Percentiles rank a stretch among this genome's conserved stretches.
These are phyloP conservation scores for Nephrotoma flavescens DNA, from an alignment of 2,888 invertebrate genomes.

Conservation along the genomic window DNA sequence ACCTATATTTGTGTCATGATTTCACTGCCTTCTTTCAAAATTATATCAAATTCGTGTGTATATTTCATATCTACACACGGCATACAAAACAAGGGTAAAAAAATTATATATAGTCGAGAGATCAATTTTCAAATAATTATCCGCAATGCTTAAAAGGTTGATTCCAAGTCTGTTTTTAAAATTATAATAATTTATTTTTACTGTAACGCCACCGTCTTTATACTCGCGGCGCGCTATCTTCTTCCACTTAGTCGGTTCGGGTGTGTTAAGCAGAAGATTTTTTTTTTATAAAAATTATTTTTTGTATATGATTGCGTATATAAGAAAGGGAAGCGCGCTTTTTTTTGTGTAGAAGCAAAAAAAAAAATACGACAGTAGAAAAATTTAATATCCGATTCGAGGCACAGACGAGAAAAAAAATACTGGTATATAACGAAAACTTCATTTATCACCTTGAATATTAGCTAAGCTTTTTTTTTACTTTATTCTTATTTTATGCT, in stretches of 20 bases:
- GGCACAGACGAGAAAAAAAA: not conserved
- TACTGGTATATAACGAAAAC: not conserved
- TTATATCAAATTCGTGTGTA: not conserved
- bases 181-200: not conserved
- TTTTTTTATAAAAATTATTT: not conserved
- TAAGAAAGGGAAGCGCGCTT: not conserved
- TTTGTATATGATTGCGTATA: not conserved
- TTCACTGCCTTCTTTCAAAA: not conserved
- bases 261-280: not conserved
- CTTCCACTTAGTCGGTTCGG: not conserved
- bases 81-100: not conserved
- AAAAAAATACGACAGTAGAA: not conserved
- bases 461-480: not conserved
- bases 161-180: not conserved
- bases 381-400: not conserved
- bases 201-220: not conserved
- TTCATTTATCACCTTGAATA: not conserved
- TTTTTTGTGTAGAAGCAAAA: not conserved
- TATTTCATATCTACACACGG: not conserved
- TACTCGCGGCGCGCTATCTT: not conserved
- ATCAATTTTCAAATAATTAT: not conserved
- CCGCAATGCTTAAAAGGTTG: not conserved
- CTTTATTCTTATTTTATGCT: not conserved
- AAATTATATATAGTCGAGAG: not conserved
- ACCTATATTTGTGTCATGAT: not conserved